Evolutionary conservation across 2,888 invertebrate species (phyloP), one percentile per base, ranked within the genome.

Genomic region (Ectemnius continuus): DNA sequence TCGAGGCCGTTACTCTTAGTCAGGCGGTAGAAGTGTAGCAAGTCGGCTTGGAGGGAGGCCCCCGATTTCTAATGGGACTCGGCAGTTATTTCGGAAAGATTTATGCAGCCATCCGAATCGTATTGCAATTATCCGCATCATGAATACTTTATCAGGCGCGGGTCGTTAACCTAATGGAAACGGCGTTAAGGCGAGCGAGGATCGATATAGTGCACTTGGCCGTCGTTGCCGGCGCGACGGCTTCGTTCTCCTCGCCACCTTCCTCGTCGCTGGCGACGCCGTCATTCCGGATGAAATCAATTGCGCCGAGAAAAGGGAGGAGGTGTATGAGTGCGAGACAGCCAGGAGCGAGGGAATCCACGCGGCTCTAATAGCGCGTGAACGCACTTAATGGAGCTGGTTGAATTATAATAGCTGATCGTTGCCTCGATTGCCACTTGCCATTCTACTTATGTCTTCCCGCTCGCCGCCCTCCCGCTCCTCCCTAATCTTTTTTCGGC

Each of bases 91-190:
- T 67, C 59, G 48, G 61, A 60, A 57, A 63, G 65, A 61, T 20
- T 56, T 58, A 61, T 67, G 67, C 71, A 70, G 58, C 61, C 48
- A 63, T 58, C 48, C 61, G 73, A 82, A 84, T 83, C 79, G 73
- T 76, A 63, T 78, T 64, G 76, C 80, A 79, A 82, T 85, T 80
- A 81, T 82, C 76, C 77, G 70, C 69, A 71, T 72, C 65, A 69
- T 77, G 81, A 86, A 84, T 79, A 81, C 76, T 84, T 86, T 81
- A 83, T 83, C 80, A 74, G 76, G 8, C 75, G 71, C 68, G 58
- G 83, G 79, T 85, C 83, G 83, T 84, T 84, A 83, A 84, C 78
- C 82, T 84, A 82, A 85, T 83, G 81, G 79, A 83, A 79, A 77
- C 75, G 76, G 76, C 75, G 79, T 80, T 80, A 80, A 77, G 70